Evolutionary conservation across 2,888 invertebrate genomes (phyloP), one percentile per base, ranked within the genome.

Genomic region (Apamea sordens): DNA sequence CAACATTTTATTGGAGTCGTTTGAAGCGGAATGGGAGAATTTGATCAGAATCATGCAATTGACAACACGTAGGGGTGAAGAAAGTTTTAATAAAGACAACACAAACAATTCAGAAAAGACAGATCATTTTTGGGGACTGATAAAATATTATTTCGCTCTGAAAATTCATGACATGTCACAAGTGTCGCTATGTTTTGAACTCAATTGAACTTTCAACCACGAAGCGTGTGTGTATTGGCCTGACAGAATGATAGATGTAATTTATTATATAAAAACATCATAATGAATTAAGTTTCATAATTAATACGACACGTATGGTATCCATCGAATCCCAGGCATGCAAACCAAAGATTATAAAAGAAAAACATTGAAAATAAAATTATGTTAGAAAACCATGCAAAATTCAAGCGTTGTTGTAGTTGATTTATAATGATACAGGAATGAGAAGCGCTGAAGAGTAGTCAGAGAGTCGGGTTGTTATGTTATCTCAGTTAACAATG

Each of bases 1-100:
- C 70, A 80, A 80, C 69, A 78, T 72, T 82, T 86, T 76, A 79
- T 83, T 84, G 69, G 61, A 79, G 76, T 84, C 71, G 64, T 86
- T 88, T 76, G 15, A 88, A 84, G 82, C 73, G 69, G 76, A 86
- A 80, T 74, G 50, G 76, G 80, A 86, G 75, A 61, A 72, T 77
- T 82, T 77, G 64, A 64, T 84, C 36, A 69, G 76, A 79, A 77
- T 77, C 89, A 85, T 89, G 89, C 89, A 90, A 70, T 72, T 81
- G 69, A 77, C 74, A 84, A 83, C 79, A 89, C 82, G 67, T 70
- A 73, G 63, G 73, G 50, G 78, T 68, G n/a, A 70, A 84, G 64
- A 72, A 59, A 64, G 21, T 83, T 76, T 67, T 36, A 50, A 18
- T 68, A 41, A 47, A 77, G 63, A 68, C 36, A 82, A 69, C 56